Percentiles rank a stretch among this genome's conserved stretches.
phyloP scores from a whole-genome alignment of 2,113 vertebrate genomes.

The Sardina pilchardus region DNA sequence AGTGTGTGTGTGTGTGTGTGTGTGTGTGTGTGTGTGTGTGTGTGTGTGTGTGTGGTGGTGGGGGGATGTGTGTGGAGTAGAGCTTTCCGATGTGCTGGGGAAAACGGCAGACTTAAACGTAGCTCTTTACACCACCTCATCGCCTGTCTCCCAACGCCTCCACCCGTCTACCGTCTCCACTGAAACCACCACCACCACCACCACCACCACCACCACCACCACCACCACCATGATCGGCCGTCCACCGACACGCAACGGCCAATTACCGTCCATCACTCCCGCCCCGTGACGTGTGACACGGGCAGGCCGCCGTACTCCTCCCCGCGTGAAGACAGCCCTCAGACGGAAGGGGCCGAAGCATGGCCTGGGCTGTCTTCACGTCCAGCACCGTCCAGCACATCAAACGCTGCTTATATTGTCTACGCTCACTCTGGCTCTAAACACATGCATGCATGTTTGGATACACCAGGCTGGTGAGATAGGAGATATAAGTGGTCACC shows the following conservation, averaged over 20 bases:
- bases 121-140: neutral
- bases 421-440: neutral
- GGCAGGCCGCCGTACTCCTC: neutral
- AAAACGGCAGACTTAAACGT: neutral
- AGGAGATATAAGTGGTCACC: neutral
- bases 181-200: neutral
- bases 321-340: neutral
- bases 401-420: neutral
- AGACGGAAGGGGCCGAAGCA: neutral
- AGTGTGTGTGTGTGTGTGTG: too few relatives aligned
- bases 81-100: neutral
- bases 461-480: neutral
- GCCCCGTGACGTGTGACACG: neutral
- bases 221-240: neutral
- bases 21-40: too few relatives aligned
- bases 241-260: neutral
- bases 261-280: conserved; percentile 9
- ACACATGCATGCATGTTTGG: neutral
- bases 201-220: neutral
- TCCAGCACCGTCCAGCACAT: neutral
- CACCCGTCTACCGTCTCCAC: neutral
- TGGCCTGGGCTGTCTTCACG: neutral
- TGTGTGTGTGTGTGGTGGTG: too few relatives aligned
- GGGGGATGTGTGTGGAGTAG: neutral
- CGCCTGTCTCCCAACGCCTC: neutral